Evolutionary conservation across 2,888 invertebrate genomes (phyloP).

Genomic region (Zelleria hepariella): DNA sequence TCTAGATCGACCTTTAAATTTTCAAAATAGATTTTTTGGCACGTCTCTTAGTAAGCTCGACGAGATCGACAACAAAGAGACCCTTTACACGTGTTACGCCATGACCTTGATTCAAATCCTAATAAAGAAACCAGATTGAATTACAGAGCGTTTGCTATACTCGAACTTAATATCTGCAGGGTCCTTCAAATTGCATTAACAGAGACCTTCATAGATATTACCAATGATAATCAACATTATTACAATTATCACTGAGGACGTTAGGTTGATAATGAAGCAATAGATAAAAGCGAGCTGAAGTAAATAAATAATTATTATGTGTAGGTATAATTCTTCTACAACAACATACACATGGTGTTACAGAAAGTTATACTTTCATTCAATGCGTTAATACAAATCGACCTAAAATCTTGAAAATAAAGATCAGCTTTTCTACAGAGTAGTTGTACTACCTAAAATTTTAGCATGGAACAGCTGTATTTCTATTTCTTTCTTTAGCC

Average conservation of each 20-base stretch:
- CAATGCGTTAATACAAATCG: too few species aligned
- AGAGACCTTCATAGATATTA: background rate
- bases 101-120: background rate
- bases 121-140: background rate
- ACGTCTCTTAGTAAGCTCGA: background rate
- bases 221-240: background rate
- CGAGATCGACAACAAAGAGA: background rate
- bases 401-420: too few species aligned
- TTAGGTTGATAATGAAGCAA: background rate
- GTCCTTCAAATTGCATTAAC: background rate
- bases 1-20: too few species aligned
- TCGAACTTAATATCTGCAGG: background rate
- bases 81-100: background rate
- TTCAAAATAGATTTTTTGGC: background rate
- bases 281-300: background rate
- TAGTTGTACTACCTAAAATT: too few species aligned
- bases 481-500: too few species aligned
- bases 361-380: too few species aligned
- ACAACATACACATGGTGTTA: too few species aligned
- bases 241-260: background rate
- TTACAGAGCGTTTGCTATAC: background rate
- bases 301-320: background rate
- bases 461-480: too few species aligned
- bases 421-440: too few species aligned
- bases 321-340: too few species aligned